Base-by-base conservation (phyloP, 2,797 vertebrate genomes). In the Mormyrus hasselquistii region DNA sequence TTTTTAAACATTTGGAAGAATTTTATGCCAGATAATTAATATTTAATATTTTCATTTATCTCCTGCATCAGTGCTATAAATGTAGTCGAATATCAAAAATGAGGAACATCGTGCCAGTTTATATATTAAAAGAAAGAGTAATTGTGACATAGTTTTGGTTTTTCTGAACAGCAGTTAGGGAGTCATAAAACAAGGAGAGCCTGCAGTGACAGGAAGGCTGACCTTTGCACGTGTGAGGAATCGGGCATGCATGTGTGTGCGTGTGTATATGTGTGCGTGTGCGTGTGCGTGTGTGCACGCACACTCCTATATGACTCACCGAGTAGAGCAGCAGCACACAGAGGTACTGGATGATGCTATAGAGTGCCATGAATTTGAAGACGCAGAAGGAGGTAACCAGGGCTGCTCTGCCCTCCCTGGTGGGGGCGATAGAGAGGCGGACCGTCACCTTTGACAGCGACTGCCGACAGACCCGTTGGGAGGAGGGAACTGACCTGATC, bases 351-450 rank as follows among this genome's bases (percentile, higher is more conserved):
- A 93, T 92, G 90, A 93, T 90, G 87, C 91, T 92, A 87, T 92
- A 93, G 12, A 92, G 87, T 0, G 92, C 92, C 92, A 93, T 93
- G 90, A 93, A 93, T 85, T 92, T 93, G 89, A 93, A 93, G 65
- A 93, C 92, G 7, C 91, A 90, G 90, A 93, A 92, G 22, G 92
- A 93, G 25, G 92, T 93, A 16, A 93, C 91, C 10, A 93, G 90
- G 2, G 92, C 91, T 0, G 91, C 89, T 0, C 92, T 91, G 76
- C 92, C 92, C 76, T 93, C 92, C 14, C 92, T 93, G 87, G 87
- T 92, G 92, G 55, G 82, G 55, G 62, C 2, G 6, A 38, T 10
- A 83, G 59, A 88, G 25, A 44, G 47, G 49, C 4, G 19, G 10
- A 73, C 1, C 25, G 44, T 34, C 19, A 79, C 69, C 16, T 41